Evolutionary conservation across 30 jellyfish, hydroid and myxozoan species (phyloP).

Genomic region (Catostylus mosaicus): DNA sequence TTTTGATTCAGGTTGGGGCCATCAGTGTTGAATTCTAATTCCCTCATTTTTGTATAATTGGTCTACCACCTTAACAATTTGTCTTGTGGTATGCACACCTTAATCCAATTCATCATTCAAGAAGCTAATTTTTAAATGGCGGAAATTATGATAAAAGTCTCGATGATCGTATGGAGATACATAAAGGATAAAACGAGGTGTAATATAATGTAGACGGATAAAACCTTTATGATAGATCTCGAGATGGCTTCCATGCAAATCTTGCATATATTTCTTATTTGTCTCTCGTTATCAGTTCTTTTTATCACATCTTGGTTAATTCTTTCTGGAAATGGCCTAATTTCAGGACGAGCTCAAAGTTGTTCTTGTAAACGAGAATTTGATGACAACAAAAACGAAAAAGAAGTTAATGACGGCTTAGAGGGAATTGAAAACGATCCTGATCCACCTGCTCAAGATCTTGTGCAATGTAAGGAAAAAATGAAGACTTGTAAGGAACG

Average conservation of each 20-base stretch:
- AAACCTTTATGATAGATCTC: too few relatives aligned
- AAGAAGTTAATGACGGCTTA: neutral
- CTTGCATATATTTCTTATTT: neutral
- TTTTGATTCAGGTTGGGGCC: too few relatives aligned
- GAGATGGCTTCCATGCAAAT: neutral
- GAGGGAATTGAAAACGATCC: neutral
- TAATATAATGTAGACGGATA: too few relatives aligned
- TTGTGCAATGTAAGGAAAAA: constrained; percentile 6
- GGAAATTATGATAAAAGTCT: too few relatives aligned
- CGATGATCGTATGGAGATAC: too few relatives aligned
- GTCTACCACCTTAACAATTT: too few relatives aligned
- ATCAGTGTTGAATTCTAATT: too few relatives aligned
- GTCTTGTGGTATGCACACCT: too few relatives aligned
- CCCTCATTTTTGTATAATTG: too few relatives aligned
- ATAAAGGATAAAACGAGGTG: too few relatives aligned
- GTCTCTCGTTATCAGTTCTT: neutral
- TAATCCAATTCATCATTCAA: too few relatives aligned
- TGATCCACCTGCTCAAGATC: neutral
- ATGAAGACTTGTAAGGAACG: neutral
- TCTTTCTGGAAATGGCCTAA: neutral
- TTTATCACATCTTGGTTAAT: neutral
- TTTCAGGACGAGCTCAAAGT: neutral
- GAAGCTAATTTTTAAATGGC: too few relatives aligned
- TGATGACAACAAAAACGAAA: neutral
- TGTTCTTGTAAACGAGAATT: neutral